Percentiles rank a stretch among this genome's conserved stretches.
Evolutionary conservation across 2,113 vertebrate genomes (phyloP).

Genomic region (Cacatua alba): DNA sequence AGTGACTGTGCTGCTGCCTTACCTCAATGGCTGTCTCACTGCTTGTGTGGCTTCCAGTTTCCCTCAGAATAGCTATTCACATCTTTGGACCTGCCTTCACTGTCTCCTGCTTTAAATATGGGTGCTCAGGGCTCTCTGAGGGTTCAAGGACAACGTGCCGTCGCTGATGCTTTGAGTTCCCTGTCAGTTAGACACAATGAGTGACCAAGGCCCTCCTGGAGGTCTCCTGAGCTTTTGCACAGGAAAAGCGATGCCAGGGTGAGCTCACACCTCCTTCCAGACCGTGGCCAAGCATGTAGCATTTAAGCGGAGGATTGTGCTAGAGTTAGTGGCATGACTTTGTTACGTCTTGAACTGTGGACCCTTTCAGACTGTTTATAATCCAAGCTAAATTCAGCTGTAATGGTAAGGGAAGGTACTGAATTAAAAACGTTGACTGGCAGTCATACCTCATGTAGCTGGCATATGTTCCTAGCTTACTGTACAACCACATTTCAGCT

Average conservation of each 20-base stretch:
- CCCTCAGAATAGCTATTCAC: background rate
- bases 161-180: background rate
- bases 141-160: accelerated
- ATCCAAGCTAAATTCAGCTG: background rate
- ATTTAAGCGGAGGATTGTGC: accelerated
- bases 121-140: background rate
- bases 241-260: background rate
- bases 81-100: background rate
- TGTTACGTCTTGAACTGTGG: background rate
- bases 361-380: background rate
- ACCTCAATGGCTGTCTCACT: background rate
- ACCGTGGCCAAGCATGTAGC: accelerated
- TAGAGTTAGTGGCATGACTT: background rate
- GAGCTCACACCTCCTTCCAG: background rate
- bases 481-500: background rate
- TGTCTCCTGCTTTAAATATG: background rate
- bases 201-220: background rate
- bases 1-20: background rate
- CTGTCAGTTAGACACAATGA: background rate
- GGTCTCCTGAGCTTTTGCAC: background rate
- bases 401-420: background rate
- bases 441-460: accelerated
- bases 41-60: background rate
- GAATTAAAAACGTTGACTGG: background rate
- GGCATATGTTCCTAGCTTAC: background rate